These are phyloP conservation scores for Onychomys leucogaster DNA, from an alignment of 2,797 vertebrate species.

Conservation along the genomic window DNA sequence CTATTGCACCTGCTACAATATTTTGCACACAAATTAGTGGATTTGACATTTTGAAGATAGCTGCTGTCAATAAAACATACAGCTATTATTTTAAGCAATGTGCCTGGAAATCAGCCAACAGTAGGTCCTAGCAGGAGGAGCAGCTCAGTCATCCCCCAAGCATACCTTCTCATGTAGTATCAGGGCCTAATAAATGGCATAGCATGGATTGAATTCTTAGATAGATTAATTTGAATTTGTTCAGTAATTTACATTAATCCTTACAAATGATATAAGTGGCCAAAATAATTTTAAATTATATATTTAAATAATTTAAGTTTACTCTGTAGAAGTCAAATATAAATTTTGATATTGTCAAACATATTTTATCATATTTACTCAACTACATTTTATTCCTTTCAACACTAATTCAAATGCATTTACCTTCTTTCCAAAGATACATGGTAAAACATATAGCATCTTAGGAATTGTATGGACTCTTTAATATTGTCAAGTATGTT, in stretches of 20 bases:
- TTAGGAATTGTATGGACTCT: not conserved
- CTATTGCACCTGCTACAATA: slow-evolving; percentile 59
- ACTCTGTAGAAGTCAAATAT: not conserved
- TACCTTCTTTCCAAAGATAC: not conserved
- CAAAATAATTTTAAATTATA: slow-evolving; percentile 22
- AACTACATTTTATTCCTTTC: not conserved
- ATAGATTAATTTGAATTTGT: not conserved
- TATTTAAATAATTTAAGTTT: not conserved
- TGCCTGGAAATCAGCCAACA: slow-evolving; percentile 46
- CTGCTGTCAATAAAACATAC: slow-evolving; percentile 63
- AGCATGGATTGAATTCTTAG: not conserved
- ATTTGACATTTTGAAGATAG: slow-evolving; percentile 71
- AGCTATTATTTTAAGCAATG: slow-evolving; percentile 53
- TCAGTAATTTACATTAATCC: not conserved
- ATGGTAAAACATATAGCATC: not conserved
- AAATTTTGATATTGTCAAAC: not conserved
- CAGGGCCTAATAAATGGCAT: not conserved
- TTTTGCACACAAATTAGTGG: slow-evolving; percentile 48
- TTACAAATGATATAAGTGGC: not conserved
- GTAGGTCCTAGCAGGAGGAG: not conserved
- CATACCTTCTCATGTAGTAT: not conserved
- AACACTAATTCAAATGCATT: not conserved
- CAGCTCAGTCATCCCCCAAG: not conserved
- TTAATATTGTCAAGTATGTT: not conserved
- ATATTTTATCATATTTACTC: not conserved